phyloP scores from a whole-genome alignment of 2,888 invertebrate species.

The Eremobia ochroleuca region DNA sequence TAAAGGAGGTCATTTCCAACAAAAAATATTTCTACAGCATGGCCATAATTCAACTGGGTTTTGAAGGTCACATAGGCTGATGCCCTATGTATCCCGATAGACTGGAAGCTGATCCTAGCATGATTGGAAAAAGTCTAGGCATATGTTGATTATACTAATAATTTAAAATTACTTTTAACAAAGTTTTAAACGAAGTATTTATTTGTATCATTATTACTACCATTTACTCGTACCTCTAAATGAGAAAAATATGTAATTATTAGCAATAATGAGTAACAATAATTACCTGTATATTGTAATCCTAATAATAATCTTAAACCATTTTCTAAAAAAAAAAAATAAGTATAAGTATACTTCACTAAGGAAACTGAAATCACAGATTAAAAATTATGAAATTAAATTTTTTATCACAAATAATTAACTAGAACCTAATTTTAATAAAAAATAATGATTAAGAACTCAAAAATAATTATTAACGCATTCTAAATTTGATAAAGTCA shows the following conservation, averaged over 20 bases:
- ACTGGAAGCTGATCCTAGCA: too few species aligned
- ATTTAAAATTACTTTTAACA: neutral
- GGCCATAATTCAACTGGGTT: too few species aligned
- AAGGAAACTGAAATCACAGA: constrained; percentile 1
- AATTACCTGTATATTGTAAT: constrained; percentile 24
- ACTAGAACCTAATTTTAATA: neutral
- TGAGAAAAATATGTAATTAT: neutral
- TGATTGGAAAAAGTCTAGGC: too few species aligned
- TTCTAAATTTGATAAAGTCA: constrained; percentile 10
- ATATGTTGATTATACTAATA: neutral
- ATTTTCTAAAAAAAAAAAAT: neutral
- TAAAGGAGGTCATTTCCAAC: too few species aligned
- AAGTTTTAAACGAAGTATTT: neutral
- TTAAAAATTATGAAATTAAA: neutral
- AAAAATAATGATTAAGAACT: neutral
- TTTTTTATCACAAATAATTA: neutral
- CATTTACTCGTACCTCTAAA: neutral
- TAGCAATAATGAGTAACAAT: too few species aligned
- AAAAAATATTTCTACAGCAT: too few species aligned
- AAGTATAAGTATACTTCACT: constrained; percentile 10
- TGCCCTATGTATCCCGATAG: neutral
- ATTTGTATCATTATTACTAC: neutral
- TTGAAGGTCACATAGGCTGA: neutral
- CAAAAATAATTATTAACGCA: constrained; percentile 9
- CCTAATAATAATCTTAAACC: neutral